phyloP scores from a whole-genome alignment of 2,888 invertebrate genomes.

The Ptycholaimellus sp. region DNA sequence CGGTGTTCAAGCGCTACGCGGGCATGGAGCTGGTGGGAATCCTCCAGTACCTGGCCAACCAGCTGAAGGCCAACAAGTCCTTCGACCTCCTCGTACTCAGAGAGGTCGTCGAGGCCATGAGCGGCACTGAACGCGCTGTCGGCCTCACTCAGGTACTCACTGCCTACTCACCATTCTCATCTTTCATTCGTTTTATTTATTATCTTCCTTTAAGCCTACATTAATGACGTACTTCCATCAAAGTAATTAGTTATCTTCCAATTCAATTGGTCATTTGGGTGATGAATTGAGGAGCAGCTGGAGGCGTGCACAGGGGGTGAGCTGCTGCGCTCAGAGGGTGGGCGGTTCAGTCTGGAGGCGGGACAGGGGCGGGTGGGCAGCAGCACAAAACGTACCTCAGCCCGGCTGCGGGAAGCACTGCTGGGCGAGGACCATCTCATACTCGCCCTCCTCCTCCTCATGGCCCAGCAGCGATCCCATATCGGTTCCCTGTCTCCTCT shows the following conservation, averaged over 20 bases:
- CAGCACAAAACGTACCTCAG: constrained; percentile 77
- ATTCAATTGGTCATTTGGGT: no score
- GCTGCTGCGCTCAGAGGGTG: constrained; percentile 70
- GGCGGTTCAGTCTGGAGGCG: constrained; percentile 41
- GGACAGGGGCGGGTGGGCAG: constrained; percentile 79
- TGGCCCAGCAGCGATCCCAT: constrained; percentile 95
- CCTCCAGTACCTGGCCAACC: constrained; percentile 84
- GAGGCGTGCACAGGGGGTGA: constrained; percentile 94
- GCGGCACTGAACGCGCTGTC: constrained; percentile 84
- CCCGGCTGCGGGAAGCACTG: constrained; percentile 75
- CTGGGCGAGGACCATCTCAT: constrained; percentile 43
- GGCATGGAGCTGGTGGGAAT: constrained; percentile 82
- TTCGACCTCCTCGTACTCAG: constrained; percentile 57
- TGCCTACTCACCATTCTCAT: no score
- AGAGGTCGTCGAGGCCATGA: constrained; percentile 97
- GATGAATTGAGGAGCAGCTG: constrained; percentile 73
- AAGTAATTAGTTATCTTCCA: no score
- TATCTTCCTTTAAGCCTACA: no score
- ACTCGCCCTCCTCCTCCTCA: constrained; percentile 35
- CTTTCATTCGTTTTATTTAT: no score
- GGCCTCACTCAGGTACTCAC: no score
- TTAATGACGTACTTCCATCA: no score
- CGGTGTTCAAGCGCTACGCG: constrained; percentile 67
- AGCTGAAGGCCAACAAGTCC: constrained; percentile 81
- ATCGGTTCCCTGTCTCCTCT: no score